A percentile compares a stretch with the other conserved stretches of the same genome.
Evolutionary conservation across 1,140 invertebrate genomes (phyloP).

Genomic region (Philaenus spumarius): DNA sequence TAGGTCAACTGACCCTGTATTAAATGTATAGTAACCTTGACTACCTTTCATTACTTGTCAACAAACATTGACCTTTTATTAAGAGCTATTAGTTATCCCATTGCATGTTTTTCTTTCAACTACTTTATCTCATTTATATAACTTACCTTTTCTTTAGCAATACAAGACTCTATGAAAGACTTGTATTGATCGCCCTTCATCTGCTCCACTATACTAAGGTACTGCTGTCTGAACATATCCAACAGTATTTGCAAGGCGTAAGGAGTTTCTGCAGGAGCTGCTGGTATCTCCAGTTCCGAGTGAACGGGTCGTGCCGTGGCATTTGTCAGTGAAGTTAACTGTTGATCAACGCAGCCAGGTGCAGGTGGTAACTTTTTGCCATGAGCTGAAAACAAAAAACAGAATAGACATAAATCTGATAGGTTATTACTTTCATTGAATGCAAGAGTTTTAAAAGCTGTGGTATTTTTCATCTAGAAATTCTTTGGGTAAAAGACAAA

Average conservation of each 20-base stretch:
- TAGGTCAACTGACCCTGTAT: too few species aligned
- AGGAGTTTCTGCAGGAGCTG: constrained; percentile 66
- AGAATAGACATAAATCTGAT: not conserved
- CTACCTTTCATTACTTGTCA: too few species aligned
- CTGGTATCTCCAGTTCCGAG: constrained; percentile 72
- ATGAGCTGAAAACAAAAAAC: constrained; percentile 37
- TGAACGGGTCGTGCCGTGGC: constrained; percentile 53
- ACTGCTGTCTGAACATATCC: constrained; percentile 73
- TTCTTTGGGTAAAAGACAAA: too few species aligned
- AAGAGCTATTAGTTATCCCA: too few species aligned
- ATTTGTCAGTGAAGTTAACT: constrained; percentile 63
- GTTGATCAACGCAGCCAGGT: constrained; percentile 84
- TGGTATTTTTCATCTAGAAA: too few species aligned
- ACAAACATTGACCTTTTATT: too few species aligned
- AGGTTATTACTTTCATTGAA: too few species aligned
- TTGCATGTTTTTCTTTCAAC: too few species aligned
- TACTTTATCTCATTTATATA: too few species aligned
- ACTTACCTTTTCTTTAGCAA: constrained; percentile 68
- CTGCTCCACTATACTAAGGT: constrained; percentile 68
- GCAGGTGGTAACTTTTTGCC: constrained; percentile 69
- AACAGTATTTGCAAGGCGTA: constrained; percentile 80
- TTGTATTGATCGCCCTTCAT: constrained; percentile 76
- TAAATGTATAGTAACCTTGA: too few species aligned
- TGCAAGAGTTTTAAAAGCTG: too few species aligned
- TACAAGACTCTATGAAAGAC: constrained; percentile 62